Evolutionary conservation across 2,888 invertebrate genomes (phyloP), one percentile per base, ranked within the genome.

Genomic region (Diaphora mendica): DNA sequence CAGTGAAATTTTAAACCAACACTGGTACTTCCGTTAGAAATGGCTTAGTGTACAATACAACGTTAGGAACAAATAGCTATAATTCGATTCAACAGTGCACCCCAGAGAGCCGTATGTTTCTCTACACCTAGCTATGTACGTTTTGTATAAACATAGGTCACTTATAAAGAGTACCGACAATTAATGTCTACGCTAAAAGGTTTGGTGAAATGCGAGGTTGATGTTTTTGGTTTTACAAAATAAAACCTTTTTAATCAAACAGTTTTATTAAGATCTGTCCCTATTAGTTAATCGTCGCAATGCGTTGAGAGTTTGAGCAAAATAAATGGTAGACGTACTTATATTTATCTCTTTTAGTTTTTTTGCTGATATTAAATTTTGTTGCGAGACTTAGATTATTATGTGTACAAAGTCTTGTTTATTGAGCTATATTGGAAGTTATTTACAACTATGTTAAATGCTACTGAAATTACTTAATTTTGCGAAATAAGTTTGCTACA

Each of bases 21-120:
- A 77, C 66, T 77, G 68, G 74, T 81, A 79, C 85, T 82, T 66
- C 81, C 77, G 87, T 88, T 89, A 87, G 85, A 84, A 84, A 86
- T 82, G 85, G 82, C 85, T 85, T 89, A 88, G 87, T 87, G 85
- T 86, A 86, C 85, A 87, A 80, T 77, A 79, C 81, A 79, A 82
- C 79, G 82, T 77, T 82, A 78, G 82, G 88, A 90, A 91, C 90
- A 91, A 92, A 91, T 89, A 89, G 92, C 89, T 85, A 91, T 91
- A 91, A 91, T 91, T 91, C 91, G 92, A 92, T 88, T 85, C 85
- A 74, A 84, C 84, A 91, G 83, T 79, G 82, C 91, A 86, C 92
- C 92, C 84, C 71, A 5, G 93, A 91, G 93, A 85, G 83, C 83
- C 88, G 85, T 93, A 88, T 70, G 82, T 88, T 83, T 84, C 83